These are phyloP conservation scores for Petromus typicus DNA, from an alignment of 2,113 vertebrate species.

Conservation along the genomic window DNA sequence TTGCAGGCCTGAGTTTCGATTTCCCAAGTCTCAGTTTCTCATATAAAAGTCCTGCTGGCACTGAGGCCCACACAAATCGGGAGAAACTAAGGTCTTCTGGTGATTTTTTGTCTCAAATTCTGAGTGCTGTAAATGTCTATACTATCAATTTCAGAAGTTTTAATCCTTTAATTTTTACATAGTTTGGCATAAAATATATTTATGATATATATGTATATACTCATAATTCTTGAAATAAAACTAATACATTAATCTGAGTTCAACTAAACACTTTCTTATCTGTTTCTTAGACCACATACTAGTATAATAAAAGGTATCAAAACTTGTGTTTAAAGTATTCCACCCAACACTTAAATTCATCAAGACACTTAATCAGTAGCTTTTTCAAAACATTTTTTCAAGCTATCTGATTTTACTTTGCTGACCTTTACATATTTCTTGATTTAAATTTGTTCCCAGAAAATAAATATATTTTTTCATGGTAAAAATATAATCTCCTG, in stretches of 20 bases:
- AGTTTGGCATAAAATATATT: neutral
- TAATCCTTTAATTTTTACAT: neutral
- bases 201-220: neutral
- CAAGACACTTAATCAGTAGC: neutral
- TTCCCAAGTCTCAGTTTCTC: too few relatives aligned
- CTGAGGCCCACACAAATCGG: neutral
- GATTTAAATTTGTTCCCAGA: conserved; percentile 27
- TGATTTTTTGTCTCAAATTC: neutral
- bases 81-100: neutral
- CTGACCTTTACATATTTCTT: neutral
- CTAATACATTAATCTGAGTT: neutral
- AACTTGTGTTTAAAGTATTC: neutral
- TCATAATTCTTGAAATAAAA: neutral
- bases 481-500: neutral
- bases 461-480: conserved; percentile 28
- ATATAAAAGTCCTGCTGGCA: neutral
- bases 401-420: conserved; percentile 12
- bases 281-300: neutral
- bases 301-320: neutral
- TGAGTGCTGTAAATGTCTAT: neutral
- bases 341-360: neutral
- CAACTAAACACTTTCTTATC: neutral
- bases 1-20: too few relatives aligned
- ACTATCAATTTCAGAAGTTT: neutral
- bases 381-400: neutral